phyloP scores from a whole-genome alignment of 30 jellyfish, hydroid and myxozoan genomes.

The Aurelia sp. region DNA sequence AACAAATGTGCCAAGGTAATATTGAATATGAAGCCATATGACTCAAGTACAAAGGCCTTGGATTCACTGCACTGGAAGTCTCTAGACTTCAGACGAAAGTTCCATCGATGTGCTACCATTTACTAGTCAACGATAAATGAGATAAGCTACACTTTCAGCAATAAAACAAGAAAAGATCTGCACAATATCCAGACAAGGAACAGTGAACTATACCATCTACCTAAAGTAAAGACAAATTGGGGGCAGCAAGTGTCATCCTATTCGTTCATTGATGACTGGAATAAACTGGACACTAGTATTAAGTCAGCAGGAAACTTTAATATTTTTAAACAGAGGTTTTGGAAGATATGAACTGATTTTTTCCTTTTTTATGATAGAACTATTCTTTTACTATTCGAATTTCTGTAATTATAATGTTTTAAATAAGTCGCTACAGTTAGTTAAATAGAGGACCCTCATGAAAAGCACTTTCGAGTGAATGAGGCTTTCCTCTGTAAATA shows the following conservation, averaged over 20 bases:
- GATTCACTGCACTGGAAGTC: slow-evolving; percentile 69
- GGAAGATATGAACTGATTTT: too few species aligned
- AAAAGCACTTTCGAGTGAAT: too few species aligned
- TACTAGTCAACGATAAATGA: slow-evolving; percentile 7
- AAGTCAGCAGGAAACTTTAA: slow-evolving; percentile 31
- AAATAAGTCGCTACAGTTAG: too few species aligned
- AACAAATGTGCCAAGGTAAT: slow-evolving; percentile 68
- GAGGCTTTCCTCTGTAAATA: too few species aligned
- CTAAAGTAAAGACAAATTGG: slow-evolving; percentile 48
- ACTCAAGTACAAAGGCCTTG: slow-evolving; percentile 68
- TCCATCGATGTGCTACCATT: slow-evolving; percentile 53
- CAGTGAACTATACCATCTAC: slow-evolving; percentile 35
- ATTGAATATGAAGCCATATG: slow-evolving; percentile 68
- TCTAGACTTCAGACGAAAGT: slow-evolving; percentile 39
- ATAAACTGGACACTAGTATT: slow-evolving; percentile 23
- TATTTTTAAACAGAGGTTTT: too few species aligned
- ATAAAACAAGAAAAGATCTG: slow-evolving; percentile 7
- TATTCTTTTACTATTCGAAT: too few species aligned
- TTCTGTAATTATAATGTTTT: too few species aligned
- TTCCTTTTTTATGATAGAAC: too few species aligned
- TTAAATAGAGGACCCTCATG: too few species aligned
- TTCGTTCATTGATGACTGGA: slow-evolving; percentile 14
- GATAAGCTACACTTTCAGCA: slow-evolving; percentile 15
- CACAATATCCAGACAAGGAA: slow-evolving; percentile 16
- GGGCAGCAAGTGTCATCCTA: slow-evolving; percentile 67